Evolutionary conservation across 2,888 invertebrate species (phyloP), one percentile per base, ranked within the genome.

Genomic region (Thecocarcelia acutangulata): DNA sequence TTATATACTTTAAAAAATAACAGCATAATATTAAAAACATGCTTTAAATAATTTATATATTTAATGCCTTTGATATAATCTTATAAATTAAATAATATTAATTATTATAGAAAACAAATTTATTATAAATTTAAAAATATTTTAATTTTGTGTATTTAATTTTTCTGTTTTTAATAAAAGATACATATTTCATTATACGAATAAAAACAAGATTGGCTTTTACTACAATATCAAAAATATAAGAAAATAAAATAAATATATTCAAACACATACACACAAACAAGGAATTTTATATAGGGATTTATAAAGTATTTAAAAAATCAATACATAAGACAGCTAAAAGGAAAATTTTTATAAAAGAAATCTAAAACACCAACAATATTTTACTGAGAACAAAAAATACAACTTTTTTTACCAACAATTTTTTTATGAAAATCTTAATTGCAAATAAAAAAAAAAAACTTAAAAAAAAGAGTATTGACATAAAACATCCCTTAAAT

Each of bases 51-150:
- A 78, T 77, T 61, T 56, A 70, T 80, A 75, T 76, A 73, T 83
- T 79, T 83, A 81, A 73, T 77, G 79, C 76, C 79, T 83, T 80
- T 69, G 82, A 77, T 78, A 74, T 77, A 70, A 69, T 83, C 74
- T 80, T 70, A 83, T 83, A 80, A 75, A 64, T 83, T 77, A 33
- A 78, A 82, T 83, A 83, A 70, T n/a, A n/a, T n/a, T 54, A 13
- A 73, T 83, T 80, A 85, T 58, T 58, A 50, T 72, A 74, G 56
- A 33, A 66, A 76, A 50, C 19, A 56, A 69, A 56, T 44, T 66
- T 46, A 64, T 66, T 64, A 69, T 64, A 72, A 37, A 52, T 56
- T 42, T 56, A 50, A 68, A 59, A 56, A 50, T 64, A 50, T 42
- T 42, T 66, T 81, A 33, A 42, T 68, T 73, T 73, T 28, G 21